phyloP scores from a whole-genome alignment of 1,140 invertebrate species.

The Solenopsis fugax region DNA sequence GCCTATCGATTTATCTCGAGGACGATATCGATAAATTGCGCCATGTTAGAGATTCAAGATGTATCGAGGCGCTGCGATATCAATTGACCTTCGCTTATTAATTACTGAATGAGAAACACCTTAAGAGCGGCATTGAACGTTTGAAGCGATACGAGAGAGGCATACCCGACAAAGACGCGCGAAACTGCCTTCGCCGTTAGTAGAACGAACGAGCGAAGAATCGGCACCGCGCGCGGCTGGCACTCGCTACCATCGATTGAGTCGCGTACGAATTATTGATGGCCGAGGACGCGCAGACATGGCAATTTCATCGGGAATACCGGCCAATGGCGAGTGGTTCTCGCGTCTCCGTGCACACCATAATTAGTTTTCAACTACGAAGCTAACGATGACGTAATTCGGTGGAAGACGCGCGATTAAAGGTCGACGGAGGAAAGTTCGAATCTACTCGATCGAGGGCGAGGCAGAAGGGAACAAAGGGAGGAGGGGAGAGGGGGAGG shows the following conservation, averaged over 20 bases:
- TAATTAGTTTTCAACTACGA: conserved; percentile 67
- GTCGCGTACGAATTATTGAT: conserved; percentile 57
- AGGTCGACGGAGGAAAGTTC: conserved; percentile 54
- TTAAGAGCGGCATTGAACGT: neutral
- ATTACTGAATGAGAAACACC: neutral
- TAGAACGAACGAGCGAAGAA: conserved; percentile 16
- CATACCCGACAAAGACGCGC: neutral
- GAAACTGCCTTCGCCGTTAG: neutral
- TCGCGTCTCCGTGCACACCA: conserved; percentile 16
- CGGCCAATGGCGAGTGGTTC: conserved; percentile 35
- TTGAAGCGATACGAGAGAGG: neutral
- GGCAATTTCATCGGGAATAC: conserved; percentile 59
- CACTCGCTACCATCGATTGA: conserved; percentile 45
- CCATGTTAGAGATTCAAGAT: neutral
- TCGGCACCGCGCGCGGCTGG: neutral
- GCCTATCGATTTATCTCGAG: neutral
- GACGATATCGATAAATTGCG: neutral
- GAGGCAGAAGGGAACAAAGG: neutral
- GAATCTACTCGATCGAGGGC: conserved; percentile 42
- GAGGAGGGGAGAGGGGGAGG: neutral
- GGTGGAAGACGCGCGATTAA: conserved; percentile 57
- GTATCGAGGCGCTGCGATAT: neutral
- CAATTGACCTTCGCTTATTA: neutral
- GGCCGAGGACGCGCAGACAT: conserved; percentile 46
- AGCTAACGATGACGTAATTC: conserved; percentile 65